Evolutionary conservation across 2,888 invertebrate genomes (phyloP).

Genomic region (Malthinus seriepunctatus): DNA sequence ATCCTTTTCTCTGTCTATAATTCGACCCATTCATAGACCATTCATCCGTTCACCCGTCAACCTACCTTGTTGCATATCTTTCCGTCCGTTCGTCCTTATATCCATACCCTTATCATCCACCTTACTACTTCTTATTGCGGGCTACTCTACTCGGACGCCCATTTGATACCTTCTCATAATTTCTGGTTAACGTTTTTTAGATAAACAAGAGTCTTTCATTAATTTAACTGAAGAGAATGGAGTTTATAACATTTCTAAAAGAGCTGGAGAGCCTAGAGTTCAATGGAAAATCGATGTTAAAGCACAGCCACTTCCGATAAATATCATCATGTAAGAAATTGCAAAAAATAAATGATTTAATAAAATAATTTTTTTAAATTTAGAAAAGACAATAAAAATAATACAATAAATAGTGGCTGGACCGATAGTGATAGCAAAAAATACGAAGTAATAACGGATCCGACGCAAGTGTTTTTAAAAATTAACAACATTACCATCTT

Average conservation of each 20-base stretch:
- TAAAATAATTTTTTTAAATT: too few relatives aligned
- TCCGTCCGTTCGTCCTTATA: too few relatives aligned
- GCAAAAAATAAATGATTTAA: background rate
- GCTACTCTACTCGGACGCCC: too few relatives aligned
- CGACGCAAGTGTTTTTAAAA: slow-evolving; percentile 49
- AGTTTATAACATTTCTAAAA: slow-evolving; percentile 37
- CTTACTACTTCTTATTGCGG: too few relatives aligned
- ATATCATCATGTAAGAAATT: slow-evolving; percentile 57
- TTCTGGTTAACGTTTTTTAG: too few relatives aligned
- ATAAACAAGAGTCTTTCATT: slow-evolving; percentile 42
- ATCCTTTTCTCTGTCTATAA: too few relatives aligned
- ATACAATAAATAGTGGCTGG: slow-evolving; percentile 41
- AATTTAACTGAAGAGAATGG: slow-evolving; percentile 46
- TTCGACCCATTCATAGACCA: too few relatives aligned
- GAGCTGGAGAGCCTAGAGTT: slow-evolving; percentile 46
- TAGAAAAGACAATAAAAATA: slow-evolving; percentile 50
- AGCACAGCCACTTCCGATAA: slow-evolving; percentile 60
- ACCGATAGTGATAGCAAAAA: slow-evolving; percentile 32
- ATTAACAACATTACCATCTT: slow-evolving; percentile 57
- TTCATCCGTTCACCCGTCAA: too few relatives aligned
- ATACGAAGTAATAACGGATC: slow-evolving; percentile 17
- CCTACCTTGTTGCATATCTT: too few relatives aligned
- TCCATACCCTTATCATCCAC: too few relatives aligned
- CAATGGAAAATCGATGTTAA: slow-evolving; percentile 59
- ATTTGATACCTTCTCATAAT: too few relatives aligned